Evolutionary conservation across 2,113 vertebrate genomes (phyloP), one percentile per base, ranked within the genome.

Genomic region (Labrus mixtus): DNA sequence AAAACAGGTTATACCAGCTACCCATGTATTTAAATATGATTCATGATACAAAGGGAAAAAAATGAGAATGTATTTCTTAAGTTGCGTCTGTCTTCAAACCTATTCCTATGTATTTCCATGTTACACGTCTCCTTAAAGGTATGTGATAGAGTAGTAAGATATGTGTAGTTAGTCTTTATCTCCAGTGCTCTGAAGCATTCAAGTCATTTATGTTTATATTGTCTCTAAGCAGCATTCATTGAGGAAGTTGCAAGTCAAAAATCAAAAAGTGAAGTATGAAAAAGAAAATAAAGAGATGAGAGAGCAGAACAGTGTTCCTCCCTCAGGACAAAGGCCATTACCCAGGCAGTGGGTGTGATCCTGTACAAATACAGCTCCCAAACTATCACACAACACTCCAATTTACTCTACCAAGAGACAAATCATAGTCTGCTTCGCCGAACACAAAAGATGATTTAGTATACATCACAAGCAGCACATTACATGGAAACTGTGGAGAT

Each of bases 391-490:
- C 65, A 61, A 41, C 58, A 54, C 12, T 41, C 15, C 43, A 58
- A 58, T 58, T 33, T 36, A 59, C 17, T n/a, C 15, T 22, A 67
- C 50, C 48, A 46, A 69, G 58, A 69, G 29, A 79, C 46, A 41
- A 50, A 62, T 62, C 20, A 17, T 19, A 19, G 5, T 1, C 23
- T 36, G 61, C 46, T 56, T 50, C 48, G 50, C 29, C 36, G 43
- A 57, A 68, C 67, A 64, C 25, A 22, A 43, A 58, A 68, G 10
- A 58, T 62, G 48, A 60, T 73, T 62, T 41, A 43, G 19, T 48
- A 15, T 74, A 29, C 20, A 39, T 36, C 62, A 68, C n/a, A 29
- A 46, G 37, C 36, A 39, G 20, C 62, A 60, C 37, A n/a, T n/a
- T 51, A 41, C 22, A 50, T 12, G 20, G 51, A 16, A 64, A 51